Conservation (phyloP, 2,113 vertebrate genomes). For the Eulemur rufifrons region DNA sequence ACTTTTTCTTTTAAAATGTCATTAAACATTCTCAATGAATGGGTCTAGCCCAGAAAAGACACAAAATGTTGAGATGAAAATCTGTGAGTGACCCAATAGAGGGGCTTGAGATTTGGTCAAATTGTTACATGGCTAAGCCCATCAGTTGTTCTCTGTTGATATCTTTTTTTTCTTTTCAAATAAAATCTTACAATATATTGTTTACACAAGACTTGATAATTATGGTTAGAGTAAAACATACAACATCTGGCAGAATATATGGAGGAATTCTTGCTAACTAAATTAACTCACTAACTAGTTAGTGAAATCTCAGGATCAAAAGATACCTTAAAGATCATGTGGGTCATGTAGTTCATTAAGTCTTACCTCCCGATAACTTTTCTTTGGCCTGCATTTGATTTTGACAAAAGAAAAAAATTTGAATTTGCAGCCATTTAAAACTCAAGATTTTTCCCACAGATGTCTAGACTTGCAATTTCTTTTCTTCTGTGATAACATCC, state of each 20-base stretch:
- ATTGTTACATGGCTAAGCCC: neutral
- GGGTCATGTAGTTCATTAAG: neutral
- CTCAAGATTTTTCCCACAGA: neutral
- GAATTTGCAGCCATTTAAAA: slow-evolving; percentile 16
- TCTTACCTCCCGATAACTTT: neutral
- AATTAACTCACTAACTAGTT: neutral
- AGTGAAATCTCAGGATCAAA: neutral
- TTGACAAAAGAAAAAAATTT: neutral
- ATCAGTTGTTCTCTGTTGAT: neutral
- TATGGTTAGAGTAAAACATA: slow-evolving; percentile 6
- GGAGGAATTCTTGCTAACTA: neutral
- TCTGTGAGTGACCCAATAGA: neutral
- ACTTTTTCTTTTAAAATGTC: neutral
- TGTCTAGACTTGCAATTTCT: neutral
- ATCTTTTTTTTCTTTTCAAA: neutral
- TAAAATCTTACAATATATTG: neutral
- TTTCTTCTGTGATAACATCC: neutral
- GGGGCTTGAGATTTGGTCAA: neutral
- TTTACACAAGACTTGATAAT: neutral
- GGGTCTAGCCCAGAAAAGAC: neutral
- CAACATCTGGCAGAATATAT: slow-evolving; percentile 37
- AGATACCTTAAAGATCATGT: neutral
- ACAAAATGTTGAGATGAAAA: neutral
- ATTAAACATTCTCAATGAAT: neutral
- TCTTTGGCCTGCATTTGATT: neutral